phyloP scores from a whole-genome alignment of 2,113 vertebrate genomes.

The Calyptommatus sinebrachiatus region DNA sequence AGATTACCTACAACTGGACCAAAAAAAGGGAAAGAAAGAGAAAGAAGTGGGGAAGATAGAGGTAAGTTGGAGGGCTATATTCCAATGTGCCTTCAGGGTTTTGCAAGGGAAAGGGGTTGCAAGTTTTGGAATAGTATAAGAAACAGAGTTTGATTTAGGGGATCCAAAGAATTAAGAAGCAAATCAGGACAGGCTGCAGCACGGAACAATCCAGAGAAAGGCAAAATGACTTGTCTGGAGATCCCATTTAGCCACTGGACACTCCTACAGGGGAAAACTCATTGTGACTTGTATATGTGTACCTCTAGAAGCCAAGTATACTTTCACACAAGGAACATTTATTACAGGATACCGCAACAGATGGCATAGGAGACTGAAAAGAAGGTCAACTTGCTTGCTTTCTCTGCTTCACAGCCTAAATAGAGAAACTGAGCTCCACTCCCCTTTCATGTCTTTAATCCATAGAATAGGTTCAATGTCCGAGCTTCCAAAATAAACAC shows the following conservation, averaged over 20 bases:
- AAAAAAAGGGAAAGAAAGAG: neutral
- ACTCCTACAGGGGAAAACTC: neutral
- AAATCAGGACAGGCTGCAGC: neutral
- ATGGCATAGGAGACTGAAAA: neutral
- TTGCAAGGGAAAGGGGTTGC: neutral
- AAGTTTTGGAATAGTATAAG: neutral
- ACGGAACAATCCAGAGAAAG: neutral
- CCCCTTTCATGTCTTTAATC: neutral
- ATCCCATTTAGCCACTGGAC: neutral
- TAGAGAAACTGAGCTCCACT: neutral
- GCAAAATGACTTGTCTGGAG: no score
- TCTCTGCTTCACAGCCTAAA: neutral
- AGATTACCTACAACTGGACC: conserved; percentile 25
- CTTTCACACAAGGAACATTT: neutral
- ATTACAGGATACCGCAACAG: neutral
- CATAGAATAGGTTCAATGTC: neutral
- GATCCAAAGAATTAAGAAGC: neutral
- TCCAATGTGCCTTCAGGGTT: neutral
- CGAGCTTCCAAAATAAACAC: neutral
- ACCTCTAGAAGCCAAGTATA: no score
- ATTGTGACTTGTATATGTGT: neutral
- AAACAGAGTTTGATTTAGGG: neutral
- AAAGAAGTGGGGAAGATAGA: neutral
- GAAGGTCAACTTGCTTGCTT: no score
- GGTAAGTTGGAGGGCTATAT: neutral